Evolutionary conservation across 2,113 vertebrate species (phyloP).

Genomic region (Prolemur simus): DNA sequence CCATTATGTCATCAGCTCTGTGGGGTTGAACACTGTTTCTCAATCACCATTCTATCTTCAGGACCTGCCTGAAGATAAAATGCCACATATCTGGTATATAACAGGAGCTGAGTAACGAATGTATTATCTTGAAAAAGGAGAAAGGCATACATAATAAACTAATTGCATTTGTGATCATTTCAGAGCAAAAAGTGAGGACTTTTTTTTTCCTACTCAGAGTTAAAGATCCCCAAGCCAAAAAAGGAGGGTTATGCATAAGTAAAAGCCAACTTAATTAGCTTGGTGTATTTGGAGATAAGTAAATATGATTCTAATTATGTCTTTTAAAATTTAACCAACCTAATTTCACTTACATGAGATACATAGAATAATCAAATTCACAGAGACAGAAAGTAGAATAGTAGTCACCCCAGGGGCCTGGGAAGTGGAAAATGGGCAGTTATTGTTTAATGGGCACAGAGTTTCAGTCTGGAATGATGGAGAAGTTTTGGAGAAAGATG

Average conservation of each 20-base stretch:
- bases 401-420: not conserved
- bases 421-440: not conserved
- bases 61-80: not conserved
- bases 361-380: not conserved
- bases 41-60: not conserved
- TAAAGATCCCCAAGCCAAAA: not conserved
- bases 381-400: not conserved
- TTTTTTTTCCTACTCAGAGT: not conserved
- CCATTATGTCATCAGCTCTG: too few species aligned
- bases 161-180: not conserved
- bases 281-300: not conserved
- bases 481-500: not conserved
- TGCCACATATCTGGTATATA: not conserved
- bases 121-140: not conserved
- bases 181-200: not conserved
- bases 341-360: not conserved
- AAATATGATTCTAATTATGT: not conserved
- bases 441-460: not conserved
- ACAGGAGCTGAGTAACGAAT: not conserved
- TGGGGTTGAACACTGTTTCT: not conserved
- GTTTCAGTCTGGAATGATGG: not conserved
- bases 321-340: conserved; percentile 28
- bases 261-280: not conserved
- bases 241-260: not conserved
- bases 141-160: not conserved